These are phyloP conservation scores for Drosophila arawakana DNA, from an alignment of 1,140 invertebrate species.

Conservation along the genomic window DNA sequence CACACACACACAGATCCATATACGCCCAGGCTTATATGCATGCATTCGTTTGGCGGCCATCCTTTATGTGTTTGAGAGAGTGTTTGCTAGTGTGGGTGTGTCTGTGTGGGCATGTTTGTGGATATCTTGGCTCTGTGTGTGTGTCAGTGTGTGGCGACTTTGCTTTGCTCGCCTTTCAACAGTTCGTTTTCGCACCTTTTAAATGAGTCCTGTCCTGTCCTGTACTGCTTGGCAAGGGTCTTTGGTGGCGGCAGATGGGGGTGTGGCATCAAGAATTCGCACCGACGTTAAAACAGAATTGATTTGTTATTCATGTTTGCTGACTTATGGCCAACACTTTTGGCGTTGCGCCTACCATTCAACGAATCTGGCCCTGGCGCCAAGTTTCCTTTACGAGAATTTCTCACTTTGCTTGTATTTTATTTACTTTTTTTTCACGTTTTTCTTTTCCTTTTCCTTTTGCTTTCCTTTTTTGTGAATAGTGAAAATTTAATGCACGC, in stretches of 20 bases:
- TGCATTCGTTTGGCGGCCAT: slow-evolving; percentile 31
- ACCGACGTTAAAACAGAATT: slow-evolving; percentile 75
- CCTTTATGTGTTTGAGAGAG: slow-evolving; percentile 10
- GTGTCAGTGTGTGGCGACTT: slow-evolving; percentile 43
- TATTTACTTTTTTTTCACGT: slow-evolving; percentile 6
- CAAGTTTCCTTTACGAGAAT: slow-evolving; percentile 49
- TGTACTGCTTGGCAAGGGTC: slow-evolving; percentile 40
- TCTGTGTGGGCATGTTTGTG: slow-evolving; percentile 15
- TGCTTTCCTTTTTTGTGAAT: slow-evolving; percentile 38
- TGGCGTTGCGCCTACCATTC: slow-evolving; percentile 76
- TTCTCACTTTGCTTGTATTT: slow-evolving; percentile 33
- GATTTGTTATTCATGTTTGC: slow-evolving; percentile 82
- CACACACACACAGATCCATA: not conserved
- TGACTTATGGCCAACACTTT: slow-evolving; percentile 81
- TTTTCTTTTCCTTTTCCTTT: slow-evolving; percentile 21
- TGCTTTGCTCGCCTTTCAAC: slow-evolving; percentile 69
- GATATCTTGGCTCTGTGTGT: slow-evolving; percentile 12
- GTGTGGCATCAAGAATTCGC: slow-evolving; percentile 65
- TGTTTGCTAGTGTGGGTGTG: slow-evolving; percentile 14
- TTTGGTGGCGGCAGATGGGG: not conserved
- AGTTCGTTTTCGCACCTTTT: slow-evolving; percentile 78
- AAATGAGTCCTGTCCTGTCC: slow-evolving; percentile 37
- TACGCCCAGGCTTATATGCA: not conserved
- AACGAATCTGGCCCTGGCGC: slow-evolving; percentile 67
- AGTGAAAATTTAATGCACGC: slow-evolving; percentile 77